Evolutionary conservation across 2,797 vertebrate genomes (phyloP).

Genomic region (Urophycis tenuis): DNA sequence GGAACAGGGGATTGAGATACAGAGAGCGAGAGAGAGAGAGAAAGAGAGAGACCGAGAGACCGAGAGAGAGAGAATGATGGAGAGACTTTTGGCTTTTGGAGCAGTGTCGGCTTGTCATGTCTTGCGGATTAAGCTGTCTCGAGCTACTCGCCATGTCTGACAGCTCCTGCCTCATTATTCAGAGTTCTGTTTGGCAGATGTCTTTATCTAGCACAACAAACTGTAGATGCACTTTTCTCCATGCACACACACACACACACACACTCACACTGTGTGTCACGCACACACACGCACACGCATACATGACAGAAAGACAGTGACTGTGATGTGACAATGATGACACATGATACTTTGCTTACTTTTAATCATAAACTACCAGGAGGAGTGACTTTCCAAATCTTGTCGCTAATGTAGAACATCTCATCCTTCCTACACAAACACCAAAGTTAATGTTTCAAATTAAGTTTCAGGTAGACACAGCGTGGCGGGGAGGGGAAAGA

Average conservation of each 20-base stretch:
- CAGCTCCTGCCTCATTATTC: constrained; percentile 56
- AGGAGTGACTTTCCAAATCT: not conserved
- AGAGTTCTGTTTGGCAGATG: constrained; percentile 46
- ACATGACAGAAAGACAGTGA: not conserved
- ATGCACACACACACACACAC: constrained; percentile 25
- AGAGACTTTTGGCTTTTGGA: not conserved
- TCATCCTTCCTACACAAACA: not conserved
- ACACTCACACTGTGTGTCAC: not conserved
- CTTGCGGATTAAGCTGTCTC: constrained; percentile 52
- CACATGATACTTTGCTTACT: not conserved
- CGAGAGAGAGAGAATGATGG: constrained; percentile 19
- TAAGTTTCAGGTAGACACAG: not conserved
- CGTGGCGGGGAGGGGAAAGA: too few relatives aligned
- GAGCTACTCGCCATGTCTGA: constrained; percentile 54
- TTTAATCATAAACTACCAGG: not conserved
- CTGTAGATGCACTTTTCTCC: constrained; percentile 23
- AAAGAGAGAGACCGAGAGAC: constrained; percentile 4
- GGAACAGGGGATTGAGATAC: not conserved
- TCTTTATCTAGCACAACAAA: constrained; percentile 39
- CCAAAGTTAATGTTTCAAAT: not conserved
- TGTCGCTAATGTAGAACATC: not conserved
- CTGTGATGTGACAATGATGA: not conserved
- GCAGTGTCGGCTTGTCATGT: constrained; percentile 45
- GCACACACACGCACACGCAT: not conserved
- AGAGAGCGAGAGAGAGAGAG: not conserved